A percentile compares a stretch with the other conserved stretches of the same genome.
phyloP scores from a whole-genome alignment of 2,888 invertebrate species.

The Cryptocheilus praepositus region DNA sequence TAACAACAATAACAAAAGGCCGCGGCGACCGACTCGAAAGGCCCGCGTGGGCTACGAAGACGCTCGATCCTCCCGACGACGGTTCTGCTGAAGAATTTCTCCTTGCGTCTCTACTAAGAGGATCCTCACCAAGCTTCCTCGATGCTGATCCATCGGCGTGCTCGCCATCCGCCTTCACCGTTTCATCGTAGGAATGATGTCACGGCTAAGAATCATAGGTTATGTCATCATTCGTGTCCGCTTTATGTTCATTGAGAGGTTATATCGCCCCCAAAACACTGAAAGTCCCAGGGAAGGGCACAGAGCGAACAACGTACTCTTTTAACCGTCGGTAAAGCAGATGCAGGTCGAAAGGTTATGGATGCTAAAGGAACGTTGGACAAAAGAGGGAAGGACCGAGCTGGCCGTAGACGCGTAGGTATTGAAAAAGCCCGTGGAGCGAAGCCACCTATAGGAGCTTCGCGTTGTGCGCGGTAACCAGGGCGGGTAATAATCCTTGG shows the following conservation, averaged over 20 bases:
- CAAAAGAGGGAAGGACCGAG: neutral
- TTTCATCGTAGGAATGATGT: conserved; percentile 22
- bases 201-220: neutral
- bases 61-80: conserved; percentile 39
- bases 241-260: conserved; percentile 38
- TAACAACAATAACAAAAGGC: conserved; percentile 26
- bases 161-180: conserved; percentile 44
- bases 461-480: neutral
- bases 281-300: conserved; percentile 24
- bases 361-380: too few species aligned
- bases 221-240: conserved; percentile 33
- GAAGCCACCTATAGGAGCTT: too few species aligned
- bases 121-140: conserved; percentile 42
- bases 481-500: conserved; percentile 4
- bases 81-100: conserved; percentile 31
- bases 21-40: neutral
- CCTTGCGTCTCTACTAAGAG: conserved; percentile 37
- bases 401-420: neutral
- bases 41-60: conserved; percentile 46
- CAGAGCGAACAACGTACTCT: conserved; percentile 44
- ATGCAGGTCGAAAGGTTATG: neutral
- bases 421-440: too few species aligned
- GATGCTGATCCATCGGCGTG: conserved; percentile 51
- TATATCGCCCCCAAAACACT: conserved; percentile 38
- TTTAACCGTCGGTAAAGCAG: conserved; percentile 54